phyloP scores from a whole-genome alignment of 2,888 invertebrate genomes.

The Oegoconia quadripuncta region DNA sequence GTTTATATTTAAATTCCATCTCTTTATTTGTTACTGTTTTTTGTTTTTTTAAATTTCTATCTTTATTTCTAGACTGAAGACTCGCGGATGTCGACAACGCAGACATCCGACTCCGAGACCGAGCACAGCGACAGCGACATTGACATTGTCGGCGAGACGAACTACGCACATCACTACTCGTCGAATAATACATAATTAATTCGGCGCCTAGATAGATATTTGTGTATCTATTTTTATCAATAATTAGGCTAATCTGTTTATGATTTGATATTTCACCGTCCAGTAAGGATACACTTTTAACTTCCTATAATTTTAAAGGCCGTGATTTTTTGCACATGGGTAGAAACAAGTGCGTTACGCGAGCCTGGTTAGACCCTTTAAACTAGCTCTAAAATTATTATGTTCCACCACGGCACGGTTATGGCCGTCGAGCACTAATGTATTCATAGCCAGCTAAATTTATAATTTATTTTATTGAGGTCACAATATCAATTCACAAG shows the following conservation, averaged over 20 bases:
- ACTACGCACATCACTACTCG: constrained; percentile 53
- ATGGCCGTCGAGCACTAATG: not conserved
- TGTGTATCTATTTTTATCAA: no score
- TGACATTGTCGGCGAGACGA: constrained; percentile 79
- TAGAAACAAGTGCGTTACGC: constrained; percentile 5
- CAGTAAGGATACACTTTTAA: no score
- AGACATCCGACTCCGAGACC: constrained; percentile 74
- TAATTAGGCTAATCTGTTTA: no score
- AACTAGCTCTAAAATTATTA: constrained; percentile 16
- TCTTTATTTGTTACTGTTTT: no score
- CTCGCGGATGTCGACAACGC: constrained; percentile 50
- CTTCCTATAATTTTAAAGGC: no score
- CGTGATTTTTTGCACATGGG: no score
- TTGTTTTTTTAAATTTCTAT: not conserved
- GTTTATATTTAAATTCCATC: no score
- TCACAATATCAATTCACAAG: not conserved
- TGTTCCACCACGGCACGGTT: constrained; percentile 2
- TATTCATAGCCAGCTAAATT: not conserved
- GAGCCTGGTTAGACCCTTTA: constrained; percentile 9
- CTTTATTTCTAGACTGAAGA: constrained; percentile 43
- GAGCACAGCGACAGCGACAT: constrained; percentile 81
- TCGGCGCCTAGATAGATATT: not conserved
- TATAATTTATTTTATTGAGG: not conserved
- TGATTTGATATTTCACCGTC: no score
- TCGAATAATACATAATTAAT: constrained; percentile 29